Evolutionary conservation across 2,797 vertebrate genomes (phyloP).

Genomic region (Pangasius mekongensis): DNA sequence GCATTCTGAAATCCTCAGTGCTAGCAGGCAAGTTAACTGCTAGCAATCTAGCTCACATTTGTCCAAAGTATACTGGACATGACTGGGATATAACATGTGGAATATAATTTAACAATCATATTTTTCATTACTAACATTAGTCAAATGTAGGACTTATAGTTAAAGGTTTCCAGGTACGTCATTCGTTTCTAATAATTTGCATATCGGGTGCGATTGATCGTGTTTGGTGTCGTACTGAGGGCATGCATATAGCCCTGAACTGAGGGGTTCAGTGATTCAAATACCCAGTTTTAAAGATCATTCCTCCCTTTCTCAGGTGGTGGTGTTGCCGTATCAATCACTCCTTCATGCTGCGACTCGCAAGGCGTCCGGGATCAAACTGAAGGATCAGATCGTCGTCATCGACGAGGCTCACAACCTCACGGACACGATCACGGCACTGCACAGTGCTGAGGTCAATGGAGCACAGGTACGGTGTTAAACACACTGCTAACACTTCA

Average conservation of each 20-base stretch:
- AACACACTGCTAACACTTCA: background rate
- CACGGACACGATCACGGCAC: constrained; percentile 89
- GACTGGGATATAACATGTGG: background rate
- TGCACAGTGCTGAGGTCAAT: constrained; percentile 86
- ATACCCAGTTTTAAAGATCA: no score
- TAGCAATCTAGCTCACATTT: background rate
- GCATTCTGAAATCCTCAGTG: background rate
- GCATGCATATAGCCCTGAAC: background rate
- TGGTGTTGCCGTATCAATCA: constrained; percentile 96
- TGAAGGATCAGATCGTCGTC: constrained; percentile 91
- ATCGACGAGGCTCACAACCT: constrained; percentile 98
- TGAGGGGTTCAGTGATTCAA: background rate
- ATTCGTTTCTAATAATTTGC: background rate
- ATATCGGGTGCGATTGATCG: background rate
- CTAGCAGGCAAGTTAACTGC: background rate
- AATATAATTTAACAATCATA: background rate
- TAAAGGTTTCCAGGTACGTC: background rate
- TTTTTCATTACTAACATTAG: background rate
- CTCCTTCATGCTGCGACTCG: constrained; percentile 90
- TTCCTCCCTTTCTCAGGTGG: constrained; percentile 76
- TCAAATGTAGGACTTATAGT: no score
- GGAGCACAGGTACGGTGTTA: constrained; percentile 84
- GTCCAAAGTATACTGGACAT: background rate
- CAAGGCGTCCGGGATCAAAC: constrained; percentile 85
- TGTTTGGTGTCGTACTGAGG: background rate